These are phyloP conservation scores for Drosophila anomalata DNA, from an alignment of 2,888 invertebrate species.

Conservation along the genomic window DNA sequence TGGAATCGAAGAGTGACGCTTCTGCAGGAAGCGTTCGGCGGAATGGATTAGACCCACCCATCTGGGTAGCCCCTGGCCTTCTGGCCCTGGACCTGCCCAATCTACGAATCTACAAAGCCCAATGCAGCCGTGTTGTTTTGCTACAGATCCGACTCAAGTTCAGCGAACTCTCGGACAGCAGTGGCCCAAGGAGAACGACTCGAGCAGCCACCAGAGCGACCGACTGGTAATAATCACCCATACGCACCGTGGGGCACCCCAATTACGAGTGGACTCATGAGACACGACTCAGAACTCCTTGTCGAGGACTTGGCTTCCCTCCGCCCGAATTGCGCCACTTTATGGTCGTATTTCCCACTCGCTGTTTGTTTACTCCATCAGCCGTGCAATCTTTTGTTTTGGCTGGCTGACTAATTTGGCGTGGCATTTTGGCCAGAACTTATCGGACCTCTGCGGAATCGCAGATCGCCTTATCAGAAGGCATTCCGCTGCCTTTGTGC, in stretches of 20 bases:
- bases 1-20: neutral
- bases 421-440: neutral
- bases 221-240: slow-evolving; percentile 11
- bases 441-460: neutral
- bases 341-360: neutral
- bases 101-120: neutral
- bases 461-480: slow-evolving; percentile 11
- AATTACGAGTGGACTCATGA: neutral
- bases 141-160: slow-evolving; percentile 45
- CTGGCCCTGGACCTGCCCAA: too few relatives aligned
- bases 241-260: slow-evolving; percentile 4
- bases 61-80: neutral
- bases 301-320: neutral
- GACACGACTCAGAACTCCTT: neutral
- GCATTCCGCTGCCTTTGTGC: slow-evolving; percentile 16
- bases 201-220: slow-evolving; percentile 2
- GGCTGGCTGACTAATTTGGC: slow-evolving; percentile 16
- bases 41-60: neutral
- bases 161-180: slow-evolving; percentile 50
- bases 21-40: neutral
- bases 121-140: slow-evolving; percentile 7
- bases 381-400: slow-evolving; percentile 17
- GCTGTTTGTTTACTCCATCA: neutral
- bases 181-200: slow-evolving; percentile 54
- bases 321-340: neutral